These are phyloP conservation scores for Drosophila pseudoobscura DNA, from an alignment of 1,140 invertebrate species.

Conservation along the genomic window DNA sequence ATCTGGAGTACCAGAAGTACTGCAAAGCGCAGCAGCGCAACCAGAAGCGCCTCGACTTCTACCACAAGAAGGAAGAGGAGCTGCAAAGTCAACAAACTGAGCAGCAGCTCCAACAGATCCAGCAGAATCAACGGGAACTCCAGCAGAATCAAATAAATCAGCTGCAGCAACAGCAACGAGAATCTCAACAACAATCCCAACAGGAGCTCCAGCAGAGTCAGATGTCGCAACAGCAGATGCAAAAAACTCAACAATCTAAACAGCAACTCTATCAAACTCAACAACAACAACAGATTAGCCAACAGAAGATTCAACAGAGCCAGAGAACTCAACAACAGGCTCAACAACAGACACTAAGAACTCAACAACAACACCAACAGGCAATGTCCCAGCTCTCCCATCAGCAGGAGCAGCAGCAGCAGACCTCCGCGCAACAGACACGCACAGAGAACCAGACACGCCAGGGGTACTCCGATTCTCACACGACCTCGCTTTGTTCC, in stretches of 20 bases:
- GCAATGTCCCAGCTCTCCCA: conserved; percentile 16
- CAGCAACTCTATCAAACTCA: conserved; percentile 27
- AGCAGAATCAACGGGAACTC: conserved; percentile 5
- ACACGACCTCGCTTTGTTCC: conserved; percentile 41
- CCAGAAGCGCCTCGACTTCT: conserved; percentile 73
- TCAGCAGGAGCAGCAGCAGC: conserved; percentile 13
- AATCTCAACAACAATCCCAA: conserved; percentile 20
- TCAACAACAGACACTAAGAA: conserved; percentile 25
- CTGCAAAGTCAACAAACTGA: conserved; percentile 41
- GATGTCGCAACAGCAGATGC: conserved; percentile 30
- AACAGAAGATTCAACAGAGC: conserved; percentile 3
- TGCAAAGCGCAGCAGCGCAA: conserved; percentile 76
- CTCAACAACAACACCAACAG: conserved; percentile 20
- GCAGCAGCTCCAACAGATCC: conserved; percentile 39
- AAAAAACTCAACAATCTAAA: conserved; percentile 22
- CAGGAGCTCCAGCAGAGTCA: conserved; percentile 6
- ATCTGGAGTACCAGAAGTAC: conserved; percentile 72
- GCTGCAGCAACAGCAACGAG: conserved; percentile 27
- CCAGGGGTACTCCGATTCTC: conserved; percentile 37
- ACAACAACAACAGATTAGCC: conserved; percentile 25
- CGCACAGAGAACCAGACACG: conserved; percentile 46
- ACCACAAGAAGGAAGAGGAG: conserved; percentile 78
- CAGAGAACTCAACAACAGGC: conserved; percentile 19
- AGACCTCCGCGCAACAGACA: conserved; percentile 28
- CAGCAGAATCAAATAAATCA: neutral